These are phyloP conservation scores for Eurois occulta DNA, from an alignment of 2,888 invertebrate species.

Conservation along the genomic window DNA sequence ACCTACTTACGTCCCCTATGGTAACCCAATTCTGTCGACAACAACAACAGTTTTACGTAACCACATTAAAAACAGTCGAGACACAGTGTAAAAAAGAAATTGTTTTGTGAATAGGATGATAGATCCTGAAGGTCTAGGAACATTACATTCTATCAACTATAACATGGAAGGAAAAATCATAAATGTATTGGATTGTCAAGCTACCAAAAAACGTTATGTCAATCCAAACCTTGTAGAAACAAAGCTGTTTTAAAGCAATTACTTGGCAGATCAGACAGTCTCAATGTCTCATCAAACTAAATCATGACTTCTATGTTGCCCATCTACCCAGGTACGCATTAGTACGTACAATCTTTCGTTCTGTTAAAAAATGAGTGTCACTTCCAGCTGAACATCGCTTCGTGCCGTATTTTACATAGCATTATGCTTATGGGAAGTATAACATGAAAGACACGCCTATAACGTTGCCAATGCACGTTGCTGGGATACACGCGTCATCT, in stretches of 20 bases:
- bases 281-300: background rate
- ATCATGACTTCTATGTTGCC: background rate
- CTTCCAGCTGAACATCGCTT: background rate
- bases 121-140: background rate
- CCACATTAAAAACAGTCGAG: constrained; percentile 11
- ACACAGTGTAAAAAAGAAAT: background rate
- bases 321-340: background rate
- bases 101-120: background rate
- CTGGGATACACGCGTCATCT: background rate
- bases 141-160: background rate
- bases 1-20: constrained; percentile 49
- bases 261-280: background rate
- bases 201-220: background rate
- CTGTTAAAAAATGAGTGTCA: background rate
- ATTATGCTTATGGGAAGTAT: background rate
- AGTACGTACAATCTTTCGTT: background rate
- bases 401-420: background rate
- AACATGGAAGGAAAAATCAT: background rate
- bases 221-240: background rate
- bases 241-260: background rate
- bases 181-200: background rate
- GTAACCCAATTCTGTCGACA: constrained; percentile 45
- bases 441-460: background rate
- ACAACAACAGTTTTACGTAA: constrained; percentile 42
- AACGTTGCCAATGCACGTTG: background rate